A percentile compares a stretch with the other conserved stretches of the same genome.
Evolutionary conservation across 2,113 vertebrate genomes (phyloP).

Genomic region (Dromaius novaehollandiae): DNA sequence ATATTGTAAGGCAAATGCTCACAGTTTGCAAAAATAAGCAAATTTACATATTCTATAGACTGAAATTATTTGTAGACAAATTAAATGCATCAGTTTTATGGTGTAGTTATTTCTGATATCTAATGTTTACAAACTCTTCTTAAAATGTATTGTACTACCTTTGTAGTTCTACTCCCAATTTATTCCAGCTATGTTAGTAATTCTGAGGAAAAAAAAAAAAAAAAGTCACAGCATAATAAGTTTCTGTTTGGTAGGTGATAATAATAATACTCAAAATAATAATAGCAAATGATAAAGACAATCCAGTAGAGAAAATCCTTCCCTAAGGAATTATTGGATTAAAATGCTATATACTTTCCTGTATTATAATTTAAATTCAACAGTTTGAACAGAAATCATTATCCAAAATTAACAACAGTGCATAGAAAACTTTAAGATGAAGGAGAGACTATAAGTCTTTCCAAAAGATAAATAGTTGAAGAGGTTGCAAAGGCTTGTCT

Average conservation of each 20-base stretch:
- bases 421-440: not conserved
- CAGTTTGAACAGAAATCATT: not conserved
- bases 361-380: not conserved
- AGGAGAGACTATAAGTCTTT: not conserved
- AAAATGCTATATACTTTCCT: not conserved
- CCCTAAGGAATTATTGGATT: not conserved
- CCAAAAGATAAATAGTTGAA: not conserved
- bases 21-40: not conserved
- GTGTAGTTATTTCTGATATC: not conserved
- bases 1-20: not conserved
- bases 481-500: not conserved
- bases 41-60: not conserved
- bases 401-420: not conserved
- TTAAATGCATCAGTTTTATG: not conserved
- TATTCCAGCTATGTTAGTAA: not conserved
- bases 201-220: not conserved
- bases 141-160: not conserved
- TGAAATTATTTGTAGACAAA: not conserved
- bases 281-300: not conserved
- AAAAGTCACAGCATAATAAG: not conserved
- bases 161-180: not conserved
- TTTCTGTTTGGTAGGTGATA: not conserved
- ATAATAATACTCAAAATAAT: not conserved
- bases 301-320: not conserved
- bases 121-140: not conserved